Base-by-base conservation (phyloP, 2,113 vertebrate species). In the Podilymbus podiceps region DNA sequence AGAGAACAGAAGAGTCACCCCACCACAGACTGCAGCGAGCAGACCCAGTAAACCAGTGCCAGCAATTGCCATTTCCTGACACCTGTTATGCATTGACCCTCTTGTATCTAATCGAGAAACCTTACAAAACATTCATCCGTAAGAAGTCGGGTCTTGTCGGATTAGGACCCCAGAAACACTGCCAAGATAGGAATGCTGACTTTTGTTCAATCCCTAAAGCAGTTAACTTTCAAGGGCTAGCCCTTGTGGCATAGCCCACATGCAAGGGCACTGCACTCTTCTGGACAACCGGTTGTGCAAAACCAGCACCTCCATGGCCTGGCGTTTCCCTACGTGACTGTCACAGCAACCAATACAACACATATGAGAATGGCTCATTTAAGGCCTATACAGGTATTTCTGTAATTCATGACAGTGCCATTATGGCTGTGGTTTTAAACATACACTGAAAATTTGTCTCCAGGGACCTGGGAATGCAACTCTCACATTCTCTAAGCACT, bases 201-300 rank as follows among this genome's bases (percentile, higher is more conserved):
- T 81, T 30, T 67, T 9, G 35, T 13, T 58, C 42, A 46, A 6
- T 30, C n/a, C 46, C 47, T 42, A 44, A 31, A 38, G 22, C 44
- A 85, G 44, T 11, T 33, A 5, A 28, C 60, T 69, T 72, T 27
- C 66, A 72, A 71, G 12, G 47, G 13, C 30, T 49, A 71, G 42
- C 25, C 64, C 9, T 49, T n/a, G 4, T 4, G 46, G 44, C 15
- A 30, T 0, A 58, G 22, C 6, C 28, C 24, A 27, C 0, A 0
- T 35, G 12, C 62, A 64, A 72, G 19, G 30, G 27, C 60, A 46
- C 17, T 5, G 4, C 0, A 6, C 35, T 31, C 12, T 75, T 76
- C 84, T 40, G 23, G 50, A 73, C 9, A 55, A 23, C 20, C 27
- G 35, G 21, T 0, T 46, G 30, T 38, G 24, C n/a, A 58, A 78